phyloP scores from a whole-genome alignment of 2,888 invertebrate genomes.

The Eurois occulta region DNA sequence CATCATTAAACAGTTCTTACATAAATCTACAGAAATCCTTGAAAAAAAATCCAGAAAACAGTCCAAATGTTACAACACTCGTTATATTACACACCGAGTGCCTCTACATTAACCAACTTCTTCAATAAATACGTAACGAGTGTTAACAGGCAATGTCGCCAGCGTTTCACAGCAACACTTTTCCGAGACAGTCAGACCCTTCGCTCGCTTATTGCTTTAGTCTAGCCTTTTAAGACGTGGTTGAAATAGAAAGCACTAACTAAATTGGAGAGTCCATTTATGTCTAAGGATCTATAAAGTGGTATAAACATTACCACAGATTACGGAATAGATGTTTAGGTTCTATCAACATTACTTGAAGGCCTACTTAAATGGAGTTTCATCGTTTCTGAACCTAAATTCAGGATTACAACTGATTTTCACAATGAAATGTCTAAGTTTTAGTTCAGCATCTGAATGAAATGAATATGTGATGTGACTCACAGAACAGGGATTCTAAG shows the following conservation, averaged over 20 bases:
- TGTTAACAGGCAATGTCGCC: constrained; percentile 17
- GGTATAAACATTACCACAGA: constrained; percentile 26
- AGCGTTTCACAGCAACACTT: constrained; percentile 5
- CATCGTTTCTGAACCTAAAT: background rate
- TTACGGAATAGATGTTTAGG: constrained; percentile 15
- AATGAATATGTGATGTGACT: background rate
- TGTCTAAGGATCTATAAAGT: constrained; percentile 15
- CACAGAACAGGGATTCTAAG: background rate
- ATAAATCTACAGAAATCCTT: background rate
- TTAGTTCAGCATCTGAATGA: background rate
- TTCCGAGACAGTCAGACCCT: constrained; percentile 39
- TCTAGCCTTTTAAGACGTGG: constrained; percentile 59
- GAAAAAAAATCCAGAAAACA: no score
- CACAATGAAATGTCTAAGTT: background rate
- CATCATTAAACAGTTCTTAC: no score
- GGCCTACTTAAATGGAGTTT: background rate
- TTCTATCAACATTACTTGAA: background rate
- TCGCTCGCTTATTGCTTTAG: constrained; percentile 55
- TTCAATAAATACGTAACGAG: constrained; percentile 3
- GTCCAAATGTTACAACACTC: no score
- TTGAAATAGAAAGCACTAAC: constrained; percentile 52
- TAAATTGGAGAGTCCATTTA: constrained; percentile 50
- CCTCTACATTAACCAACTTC: no score
- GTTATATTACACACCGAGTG: no score
- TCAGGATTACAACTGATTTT: constrained; percentile 1